Evolutionary conservation across 2,888 invertebrate genomes (phyloP), one percentile per base, ranked within the genome.

Genomic region (Hyposoter dolosus): DNA sequence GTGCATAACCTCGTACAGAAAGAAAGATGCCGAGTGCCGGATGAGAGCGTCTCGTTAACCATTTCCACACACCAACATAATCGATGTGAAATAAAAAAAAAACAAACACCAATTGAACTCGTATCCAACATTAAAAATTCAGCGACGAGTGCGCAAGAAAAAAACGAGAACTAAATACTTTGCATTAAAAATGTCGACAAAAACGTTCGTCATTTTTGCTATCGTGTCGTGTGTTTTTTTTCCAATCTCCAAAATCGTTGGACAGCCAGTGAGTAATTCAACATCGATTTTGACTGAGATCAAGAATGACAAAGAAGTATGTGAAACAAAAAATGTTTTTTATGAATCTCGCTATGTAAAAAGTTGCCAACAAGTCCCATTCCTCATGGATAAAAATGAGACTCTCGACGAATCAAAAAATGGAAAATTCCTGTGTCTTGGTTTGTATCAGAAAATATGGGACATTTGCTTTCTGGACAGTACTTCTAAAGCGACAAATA

Each of bases 351-450:
- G n/a, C 15, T 87, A 72, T 40, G 56, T 47, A 3, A 53, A 83
- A 12, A 32, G 12, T 19, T 89, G 89, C 63, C 12, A 63, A 7
- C 19, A 71, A 3, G 1, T 72, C 1, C 15, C 28, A 15, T 82
- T 53, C 66, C 77, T 83, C 9, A 28, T 3, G 3, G 66, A 60
- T 60, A 4, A 3, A 17, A 10, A 32, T 4, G 12, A 32, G 7
- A n/a, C 50, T 0, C 23, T 88, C 9, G n/a, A 19, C 23, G 17
- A 60, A 0, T 23, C 1, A 0, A 68, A 15, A 17, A 9, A 23
- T 2, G 35, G 85, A 15, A 80, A 23, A 6, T 89, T 88, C 56
- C 32, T 92, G n/a, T 92, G 92, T 60, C 75, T 91, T 6, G 87
- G 84, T 23, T 43, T 91, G 5, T 88, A 90, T 35, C 91, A 90